A percentile compares a stretch with the other conserved stretches of the same genome.
Conservation (phyloP, 2,797 vertebrate species). For the Limnodromus scolopaceus region DNA sequence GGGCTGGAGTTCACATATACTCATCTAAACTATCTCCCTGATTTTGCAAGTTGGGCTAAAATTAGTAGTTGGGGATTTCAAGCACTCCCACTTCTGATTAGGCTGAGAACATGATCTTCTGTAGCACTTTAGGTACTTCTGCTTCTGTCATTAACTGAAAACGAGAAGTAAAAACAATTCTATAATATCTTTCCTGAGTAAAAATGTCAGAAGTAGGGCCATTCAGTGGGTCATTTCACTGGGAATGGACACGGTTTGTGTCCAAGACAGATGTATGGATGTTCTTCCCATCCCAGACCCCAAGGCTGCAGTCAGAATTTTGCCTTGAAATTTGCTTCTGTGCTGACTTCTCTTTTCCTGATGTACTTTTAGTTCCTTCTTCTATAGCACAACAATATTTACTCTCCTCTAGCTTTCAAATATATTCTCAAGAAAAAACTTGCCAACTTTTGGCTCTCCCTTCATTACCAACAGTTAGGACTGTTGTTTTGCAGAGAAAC, state of each 20-base stretch:
- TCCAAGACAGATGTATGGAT: neutral
- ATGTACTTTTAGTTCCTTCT: neutral
- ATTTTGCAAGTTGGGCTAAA: conserved; percentile 16
- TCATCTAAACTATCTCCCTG: neutral
- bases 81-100: conserved; percentile 47
- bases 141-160: conserved; percentile 23
- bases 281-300: accelerated
- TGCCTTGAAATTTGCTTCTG: neutral
- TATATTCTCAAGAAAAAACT: neutral
- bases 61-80: conserved; percentile 22
- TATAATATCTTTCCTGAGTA: neutral
- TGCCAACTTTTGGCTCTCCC: neutral
- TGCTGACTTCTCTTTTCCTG: neutral
- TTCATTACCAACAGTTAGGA: neutral
- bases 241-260: neutral
- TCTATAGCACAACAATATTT: neutral
- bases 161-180: neutral
- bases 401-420: neutral
- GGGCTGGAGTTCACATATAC: neutral
- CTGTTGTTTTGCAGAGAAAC: neutral
- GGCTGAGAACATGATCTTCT: neutral
- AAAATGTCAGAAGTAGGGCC: neutral
- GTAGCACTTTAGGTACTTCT: conserved; percentile 10
- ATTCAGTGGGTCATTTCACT: neutral
- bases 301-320: neutral